Base-by-base conservation (phyloP, 2,113 vertebrate species). In the Alethe castanea region DNA sequence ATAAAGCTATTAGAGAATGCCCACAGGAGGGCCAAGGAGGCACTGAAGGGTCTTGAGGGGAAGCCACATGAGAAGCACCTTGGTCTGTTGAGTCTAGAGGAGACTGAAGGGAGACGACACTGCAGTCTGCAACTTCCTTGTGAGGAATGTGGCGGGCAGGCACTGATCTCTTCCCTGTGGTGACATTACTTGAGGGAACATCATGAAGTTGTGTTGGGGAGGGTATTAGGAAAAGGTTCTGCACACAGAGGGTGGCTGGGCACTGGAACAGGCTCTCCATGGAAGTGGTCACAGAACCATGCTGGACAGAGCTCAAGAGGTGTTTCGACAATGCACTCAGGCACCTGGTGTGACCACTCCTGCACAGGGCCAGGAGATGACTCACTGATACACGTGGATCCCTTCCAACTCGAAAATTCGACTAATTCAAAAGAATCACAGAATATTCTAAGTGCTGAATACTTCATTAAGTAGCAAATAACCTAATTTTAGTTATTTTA, bases 91-190 rank as follows among this genome's bases (percentile, higher is more conserved):
- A 53, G n/a, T 7, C 24, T 67, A 29, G 5, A 19, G 12, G 5
- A 60, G 13, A 40, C n/a, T 20, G 24, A 59, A 33, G 8, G 12
- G 38, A 23, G n/a, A 82, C 3, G 11, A 25, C 14, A 45, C 0
- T 18, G 61, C 38, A 74, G n/a, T 53, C 18, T 29, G 6, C 16
- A 40, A 18, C 38, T 60, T 61, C 33, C 13, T 29, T 11, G 2
- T 12, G 14, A 54, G 14, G 6, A 11, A 47, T 0, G 0, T 10
- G 4, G n/a, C 33, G 28, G 19, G 28, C 8, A 31, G 14, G 11
- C 54, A 60, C 15, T 29, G 18, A 81, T 38, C 44, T 72, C 40
- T n/a, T 14, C 65, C 48, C 44, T 44, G 12, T 24, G 18, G 24
- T 31, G n/a, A 60, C 14, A 40, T 29, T 8, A 74, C 29, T 10